Evolutionary conservation across 2,797 vertebrate species (phyloP), one percentile per base, ranked within the genome.

Genomic region (Sebastiscus albofasciatus): DNA sequence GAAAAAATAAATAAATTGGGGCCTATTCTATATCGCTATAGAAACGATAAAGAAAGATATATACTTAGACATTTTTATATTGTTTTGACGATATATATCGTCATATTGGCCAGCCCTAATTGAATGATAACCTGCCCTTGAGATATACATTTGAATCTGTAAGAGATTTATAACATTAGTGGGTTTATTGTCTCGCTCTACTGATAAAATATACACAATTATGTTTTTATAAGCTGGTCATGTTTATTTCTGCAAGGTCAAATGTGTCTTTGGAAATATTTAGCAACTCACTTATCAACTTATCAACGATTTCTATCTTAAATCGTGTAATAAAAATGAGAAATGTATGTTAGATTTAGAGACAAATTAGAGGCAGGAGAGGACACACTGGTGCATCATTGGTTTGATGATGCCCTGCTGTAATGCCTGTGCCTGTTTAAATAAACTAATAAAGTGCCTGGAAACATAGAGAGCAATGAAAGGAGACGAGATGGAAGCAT

Each of bases 401-500:
- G 82, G 58, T 83, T 73, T 89, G 89, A 93, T 87, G 84, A 83
- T 77, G 81, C 80, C 76, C 72, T 79, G 62, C 18, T 90, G 87
- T 90, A 92, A 93, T 85, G 88, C 66, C 56, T 34, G 66, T 67
- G 84, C 81, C 83, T 89, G 75, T 89, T 90, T 91, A 87, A 85
- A 93, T 86, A 83, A 93, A 83, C 92, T 86, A 94, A 94, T 95
- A 89, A 90, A 91, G 83, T 81, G 83, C 77, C 82, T 88, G 88
- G 69, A 81, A 88, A 86, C 75, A 62, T 56, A 84, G 52, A 90
- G 92, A 95, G 94, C 94, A 91, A 93, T 93, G 91, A 89, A 90
- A 91, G 93, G 80, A 93, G 95, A 96, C 93, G 93, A 92, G 95
- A 95, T 91, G 90, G 94, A 95, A 89, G 92, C 93, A 94, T 96